Percentiles rank a stretch among this genome's conserved stretches.
Evolutionary conservation across 2,113 vertebrate genomes (phyloP).

Genomic region (Triplophysa dalaica): DNA sequence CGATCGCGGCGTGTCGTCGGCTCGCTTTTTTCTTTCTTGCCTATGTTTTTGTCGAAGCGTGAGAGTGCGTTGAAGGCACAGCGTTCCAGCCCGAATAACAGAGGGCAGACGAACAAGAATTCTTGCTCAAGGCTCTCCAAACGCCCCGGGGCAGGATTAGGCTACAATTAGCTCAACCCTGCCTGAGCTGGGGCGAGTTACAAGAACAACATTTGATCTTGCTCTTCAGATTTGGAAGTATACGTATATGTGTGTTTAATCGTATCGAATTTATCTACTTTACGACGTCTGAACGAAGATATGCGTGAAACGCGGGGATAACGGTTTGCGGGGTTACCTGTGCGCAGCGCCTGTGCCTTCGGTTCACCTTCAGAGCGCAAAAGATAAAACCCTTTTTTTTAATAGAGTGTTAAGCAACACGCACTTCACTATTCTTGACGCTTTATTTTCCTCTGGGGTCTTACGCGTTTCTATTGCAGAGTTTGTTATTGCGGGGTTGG

Average conservation of each 20-base stretch:
- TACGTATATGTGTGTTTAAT: conserved; percentile 5
- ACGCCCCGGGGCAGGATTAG: conserved; percentile 94
- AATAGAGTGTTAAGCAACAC: neutral
- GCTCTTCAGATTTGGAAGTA: conserved; percentile 14
- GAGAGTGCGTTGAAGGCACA: conserved; percentile 77
- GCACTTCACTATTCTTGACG: neutral
- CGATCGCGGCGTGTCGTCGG: conserved; percentile 64
- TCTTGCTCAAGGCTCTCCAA: conserved; percentile 88
- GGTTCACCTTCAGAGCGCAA: neutral
- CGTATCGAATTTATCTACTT: conserved; percentile 2
- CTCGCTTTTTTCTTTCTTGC: conserved; percentile 60
- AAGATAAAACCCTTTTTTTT: neutral
- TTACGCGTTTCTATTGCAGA: neutral
- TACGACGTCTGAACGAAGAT: neutral
- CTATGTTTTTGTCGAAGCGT: conserved; percentile 74
- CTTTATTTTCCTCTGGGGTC: too few species aligned
- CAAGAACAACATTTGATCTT: conserved; percentile 81
- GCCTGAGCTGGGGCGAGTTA: conserved; percentile 84
- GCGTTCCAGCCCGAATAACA: conserved; percentile 87
- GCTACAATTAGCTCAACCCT: conserved; percentile 93
- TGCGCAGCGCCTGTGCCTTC: neutral
- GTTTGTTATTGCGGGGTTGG: neutral
- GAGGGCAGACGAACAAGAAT: conserved; percentile 78
- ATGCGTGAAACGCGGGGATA: conserved; percentile 5
- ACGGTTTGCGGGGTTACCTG: conserved; percentile 26